These are phyloP conservation scores for Enteromius unitaeniatus DNA, from an alignment of 2,797 vertebrate species.

Conservation along the genomic window DNA sequence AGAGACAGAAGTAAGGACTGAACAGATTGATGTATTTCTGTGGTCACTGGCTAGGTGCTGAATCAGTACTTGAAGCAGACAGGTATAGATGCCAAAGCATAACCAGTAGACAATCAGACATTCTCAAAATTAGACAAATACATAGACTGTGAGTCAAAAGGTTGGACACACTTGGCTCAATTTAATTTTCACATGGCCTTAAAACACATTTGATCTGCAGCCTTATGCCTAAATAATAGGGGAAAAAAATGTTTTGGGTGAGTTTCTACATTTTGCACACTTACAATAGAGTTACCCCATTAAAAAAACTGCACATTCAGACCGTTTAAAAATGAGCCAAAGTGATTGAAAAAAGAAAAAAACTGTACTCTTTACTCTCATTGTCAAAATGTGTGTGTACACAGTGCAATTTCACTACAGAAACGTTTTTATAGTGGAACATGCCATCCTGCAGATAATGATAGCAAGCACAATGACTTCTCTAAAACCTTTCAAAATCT, in stretches of 20 bases:
- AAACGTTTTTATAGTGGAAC: neutral
- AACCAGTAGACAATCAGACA: neutral
- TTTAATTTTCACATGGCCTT: neutral
- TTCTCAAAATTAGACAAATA: neutral
- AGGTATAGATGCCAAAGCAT: neutral
- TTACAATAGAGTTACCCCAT: neutral
- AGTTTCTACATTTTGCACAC: neutral
- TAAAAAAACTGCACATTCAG: neutral
- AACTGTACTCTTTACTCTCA: neutral
- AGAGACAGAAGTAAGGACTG: slow-evolving; percentile 8
- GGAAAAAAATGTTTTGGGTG: neutral
- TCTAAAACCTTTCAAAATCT: neutral
- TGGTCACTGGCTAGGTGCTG: neutral
- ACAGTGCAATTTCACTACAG: neutral
- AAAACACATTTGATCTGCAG: neutral
- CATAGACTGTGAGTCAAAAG: neutral
- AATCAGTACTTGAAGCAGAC: slow-evolving; percentile 11
- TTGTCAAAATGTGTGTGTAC: neutral
- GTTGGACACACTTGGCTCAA: neutral
- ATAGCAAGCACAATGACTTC: neutral
- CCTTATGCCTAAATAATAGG: neutral
- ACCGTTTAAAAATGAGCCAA: neutral
- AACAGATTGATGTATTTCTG: slow-evolving; percentile 11
- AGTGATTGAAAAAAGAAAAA: neutral
- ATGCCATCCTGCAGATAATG: neutral